Percentiles rank a stretch among this genome's conserved stretches.
These are phyloP conservation scores for Phymorhynchus buccinoides DNA, from an alignment of 1,140 invertebrate genomes.

Conservation along the genomic window DNA sequence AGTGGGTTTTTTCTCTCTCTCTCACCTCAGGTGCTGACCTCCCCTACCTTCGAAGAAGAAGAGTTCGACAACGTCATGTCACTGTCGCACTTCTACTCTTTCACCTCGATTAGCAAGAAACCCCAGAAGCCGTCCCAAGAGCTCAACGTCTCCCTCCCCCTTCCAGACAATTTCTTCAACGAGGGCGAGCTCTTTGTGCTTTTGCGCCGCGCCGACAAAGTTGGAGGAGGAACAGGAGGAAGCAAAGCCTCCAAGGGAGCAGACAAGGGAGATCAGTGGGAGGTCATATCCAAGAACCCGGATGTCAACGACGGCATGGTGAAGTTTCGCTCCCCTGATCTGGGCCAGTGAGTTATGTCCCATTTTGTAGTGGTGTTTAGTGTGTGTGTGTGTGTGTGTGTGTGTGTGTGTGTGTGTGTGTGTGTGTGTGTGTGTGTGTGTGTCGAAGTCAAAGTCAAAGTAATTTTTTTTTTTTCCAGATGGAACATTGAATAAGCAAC, in stretches of 20 bases:
- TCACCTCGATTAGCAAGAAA: constrained; percentile 10
- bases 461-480: no score
- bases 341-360: background rate
- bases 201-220: background rate
- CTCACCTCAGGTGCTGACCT: constrained; percentile 22
- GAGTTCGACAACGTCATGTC: constrained; percentile 37
- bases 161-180: constrained; percentile 33
- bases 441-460: no score
- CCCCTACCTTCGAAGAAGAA: constrained; percentile 34
- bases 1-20: background rate
- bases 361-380: background rate
- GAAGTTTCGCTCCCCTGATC: constrained; percentile 2
- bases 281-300: constrained; percentile 25
- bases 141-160: constrained; percentile 33
- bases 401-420: background rate
- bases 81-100: constrained; percentile 38
- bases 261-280: background rate
- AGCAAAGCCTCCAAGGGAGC: background rate
- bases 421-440: background rate
- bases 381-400: no score
- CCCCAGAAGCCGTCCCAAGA: background rate
- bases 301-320: constrained; percentile 15
- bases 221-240: background rate
- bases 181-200: constrained; percentile 24
- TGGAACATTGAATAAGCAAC: no score